Evolutionary conservation across 2,113 vertebrate genomes (phyloP).

Genomic region (Chroicocephalus ridibundus): DNA sequence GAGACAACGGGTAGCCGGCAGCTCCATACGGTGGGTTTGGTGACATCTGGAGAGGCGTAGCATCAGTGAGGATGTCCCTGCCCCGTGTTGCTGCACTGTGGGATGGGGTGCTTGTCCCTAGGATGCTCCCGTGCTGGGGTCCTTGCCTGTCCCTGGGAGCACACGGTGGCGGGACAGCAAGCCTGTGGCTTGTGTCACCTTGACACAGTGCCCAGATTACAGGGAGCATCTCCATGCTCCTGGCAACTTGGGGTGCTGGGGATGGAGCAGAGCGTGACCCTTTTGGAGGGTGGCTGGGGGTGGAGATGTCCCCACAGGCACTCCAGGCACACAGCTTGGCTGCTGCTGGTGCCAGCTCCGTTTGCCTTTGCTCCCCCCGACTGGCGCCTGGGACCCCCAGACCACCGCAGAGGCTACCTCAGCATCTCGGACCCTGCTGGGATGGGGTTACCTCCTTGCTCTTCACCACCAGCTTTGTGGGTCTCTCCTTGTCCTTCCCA

Average conservation of each 20-base stretch:
- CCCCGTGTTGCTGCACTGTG: fast-evolving
- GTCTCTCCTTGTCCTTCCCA: background rate
- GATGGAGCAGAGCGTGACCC: background rate
- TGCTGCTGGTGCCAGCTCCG: background rate
- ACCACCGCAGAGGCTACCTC: fast-evolving
- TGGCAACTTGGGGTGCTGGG: background rate
- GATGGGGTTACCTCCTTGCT: background rate
- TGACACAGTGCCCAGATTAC: background rate
- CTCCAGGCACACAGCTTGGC: background rate
- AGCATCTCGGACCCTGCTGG: background rate
- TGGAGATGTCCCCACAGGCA: background rate
- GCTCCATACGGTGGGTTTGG: background rate
- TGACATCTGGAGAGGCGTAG: background rate
- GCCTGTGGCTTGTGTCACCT: background rate
- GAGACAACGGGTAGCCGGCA: background rate
- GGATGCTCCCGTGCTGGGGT: background rate
- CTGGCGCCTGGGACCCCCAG: background rate
- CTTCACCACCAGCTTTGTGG: background rate
- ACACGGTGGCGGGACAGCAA: background rate
- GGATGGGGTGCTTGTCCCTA: background rate
- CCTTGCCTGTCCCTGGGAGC: background rate
- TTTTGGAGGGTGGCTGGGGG: background rate
- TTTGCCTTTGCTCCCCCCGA: background rate
- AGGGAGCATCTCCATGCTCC: background rate
- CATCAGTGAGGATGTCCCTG: background rate